Base-by-base conservation (phyloP, 2,797 vertebrate species). In the Parauchenoglanis punctatus region DNA sequence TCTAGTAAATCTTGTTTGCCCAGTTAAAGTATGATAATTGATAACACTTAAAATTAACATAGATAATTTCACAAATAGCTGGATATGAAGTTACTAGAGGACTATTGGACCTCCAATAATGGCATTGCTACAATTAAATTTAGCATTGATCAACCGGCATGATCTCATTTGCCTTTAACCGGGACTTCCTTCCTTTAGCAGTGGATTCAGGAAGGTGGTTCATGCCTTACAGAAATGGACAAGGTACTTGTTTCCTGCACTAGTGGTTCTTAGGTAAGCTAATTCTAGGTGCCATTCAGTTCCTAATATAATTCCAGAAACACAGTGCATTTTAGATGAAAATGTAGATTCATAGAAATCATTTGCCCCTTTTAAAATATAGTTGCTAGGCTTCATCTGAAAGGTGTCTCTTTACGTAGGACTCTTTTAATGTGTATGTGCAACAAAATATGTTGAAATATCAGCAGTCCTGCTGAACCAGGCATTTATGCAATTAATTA, bases 401-500 rank as follows among this genome's bases (percentile, higher is more conserved):
- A 88, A 76, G 56, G 46, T 73, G 61, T 76, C 73, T 67, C 15
- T 78, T 52, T 70, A 78, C 63, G 70, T 86, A 75, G 78, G 68
- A 70, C 72, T 83, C 52, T 88, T 75, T 20, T 87, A 46, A 28
- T 58, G 65, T 72, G 59, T 67, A 52, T 73, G 80, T 76, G 59
- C 82, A 85, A 81, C 40, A 7, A 88, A 85, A 83, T 40, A 85
- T 73, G 77, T 77, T 40, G 73, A 70, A 44, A 84, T 72, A 86
- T 77, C 87, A 59, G 83, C 78, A 28, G 63, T 83, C 63, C 68
- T 84, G 90, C 87, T 88, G 76, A 84, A 86, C 76, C 49, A 77
- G 91, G 89, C 86, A 87, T 92, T 92, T 92, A 93, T 91, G 93
- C 92, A 92, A 93, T 77, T 84, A 65, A 88, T 85, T 72, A 85